Evolutionary conservation across 2,113 vertebrate species (phyloP), one percentile per base, ranked within the genome.

Genomic region (Actenoides hombroni): DNA sequence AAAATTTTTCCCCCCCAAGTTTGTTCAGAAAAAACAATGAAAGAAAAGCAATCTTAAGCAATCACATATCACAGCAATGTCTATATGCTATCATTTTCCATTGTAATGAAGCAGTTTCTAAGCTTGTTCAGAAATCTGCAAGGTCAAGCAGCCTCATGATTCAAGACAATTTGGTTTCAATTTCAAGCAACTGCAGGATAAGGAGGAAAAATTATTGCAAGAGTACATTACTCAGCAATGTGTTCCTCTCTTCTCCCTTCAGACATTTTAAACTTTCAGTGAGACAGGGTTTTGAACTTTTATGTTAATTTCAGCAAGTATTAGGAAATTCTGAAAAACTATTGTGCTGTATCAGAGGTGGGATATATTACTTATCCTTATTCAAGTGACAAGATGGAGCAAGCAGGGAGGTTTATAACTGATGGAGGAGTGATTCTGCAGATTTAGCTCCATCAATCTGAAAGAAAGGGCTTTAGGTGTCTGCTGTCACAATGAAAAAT

Each of bases 101-200:
- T 90, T 73, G 44, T 83, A 94, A 92, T 88, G 46, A 92, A 93
- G 86, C 78, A 31, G 71, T 94, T 88, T 95, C 78, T 85, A n/a
- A 70, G 35, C 54, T 86, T 92, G 53, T 86, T 94, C 40, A 88
- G 81, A 96, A 96, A 88, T 83, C 75, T 70, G 49, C 80, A 92
- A 83, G 86, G 77, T 88, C 85, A 88, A 83, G 83, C 74, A 96
- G 63, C 73, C 90, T 94, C 63, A 85, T 94, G 60, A 81, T 80
- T 95, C 80, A 94, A 75, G 70, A 63, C 48, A 93, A 92, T 88
- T 37, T 37, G 23, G 54, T 94, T 96, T 97, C 79, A 51, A 42
- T 88, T 95, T 92, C 81, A 95, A 88, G 92, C 24, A 88, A 69
- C 61, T 63, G 35, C 46, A 78, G 64, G 63, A 76, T 44, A 79